A percentile compares a stretch with the other conserved stretches of the same genome.
These are phyloP conservation scores for Drosophila sechellia DNA, from an alignment of 1,140 invertebrate genomes.

Conservation along the genomic window DNA sequence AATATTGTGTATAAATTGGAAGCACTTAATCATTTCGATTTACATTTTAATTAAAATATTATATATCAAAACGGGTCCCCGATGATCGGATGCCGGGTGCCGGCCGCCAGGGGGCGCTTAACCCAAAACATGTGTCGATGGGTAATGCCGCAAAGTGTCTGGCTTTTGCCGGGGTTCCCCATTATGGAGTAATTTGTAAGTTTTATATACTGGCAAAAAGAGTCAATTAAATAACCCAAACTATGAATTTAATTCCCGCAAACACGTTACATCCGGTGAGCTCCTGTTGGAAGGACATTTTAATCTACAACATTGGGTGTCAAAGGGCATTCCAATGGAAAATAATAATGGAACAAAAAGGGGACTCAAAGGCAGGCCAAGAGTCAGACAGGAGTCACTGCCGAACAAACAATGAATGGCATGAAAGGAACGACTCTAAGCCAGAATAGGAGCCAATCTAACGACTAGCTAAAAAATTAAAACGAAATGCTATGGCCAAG, in stretches of 20 bases:
- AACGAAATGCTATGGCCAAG: constrained; percentile 14
- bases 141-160: constrained; percentile 12
- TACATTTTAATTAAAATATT: constrained; percentile 84
- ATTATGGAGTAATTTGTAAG: constrained; percentile 4
- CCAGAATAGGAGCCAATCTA: constrained; percentile 18
- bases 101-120: constrained; percentile 38
- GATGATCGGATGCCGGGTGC: constrained; percentile 26
- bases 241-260: background rate
- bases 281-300: constrained; percentile 13
- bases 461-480: constrained; percentile 15
- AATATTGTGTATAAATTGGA: constrained; percentile 81
- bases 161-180: background rate
- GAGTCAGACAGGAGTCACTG: constrained; percentile 63
- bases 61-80: constrained; percentile 69
- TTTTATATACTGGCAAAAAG: background rate
- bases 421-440: constrained; percentile 18
- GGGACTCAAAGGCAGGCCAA: constrained; percentile 27
- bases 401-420: constrained; percentile 53
- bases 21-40: constrained; percentile 80
- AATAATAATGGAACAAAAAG: constrained; percentile 62
- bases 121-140: constrained; percentile 45
- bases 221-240: constrained; percentile 7
- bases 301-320: constrained; percentile 46
- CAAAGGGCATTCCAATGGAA: constrained; percentile 68
- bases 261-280: background rate